Percentiles rank a stretch among this genome's conserved stretches.
Conservation (phyloP, 1,140 invertebrate species). For the Nasonia longicornis region DNA sequence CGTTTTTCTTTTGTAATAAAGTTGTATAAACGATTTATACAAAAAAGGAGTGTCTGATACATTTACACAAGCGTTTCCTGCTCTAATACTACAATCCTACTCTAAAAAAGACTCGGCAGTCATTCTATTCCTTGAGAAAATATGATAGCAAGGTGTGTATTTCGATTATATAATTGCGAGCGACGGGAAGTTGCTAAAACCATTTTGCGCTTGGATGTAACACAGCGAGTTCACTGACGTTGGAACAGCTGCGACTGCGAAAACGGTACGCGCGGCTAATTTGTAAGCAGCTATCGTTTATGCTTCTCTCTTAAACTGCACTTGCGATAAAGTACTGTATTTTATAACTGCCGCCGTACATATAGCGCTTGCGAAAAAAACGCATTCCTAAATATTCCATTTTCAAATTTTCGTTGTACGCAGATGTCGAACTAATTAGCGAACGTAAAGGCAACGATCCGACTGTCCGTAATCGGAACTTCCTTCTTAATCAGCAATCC, state of each 20-base stretch:
- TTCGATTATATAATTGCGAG: no score
- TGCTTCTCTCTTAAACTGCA: not conserved
- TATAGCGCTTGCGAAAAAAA: not conserved
- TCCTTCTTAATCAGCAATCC: conserved; percentile 29
- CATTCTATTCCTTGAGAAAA: no score
- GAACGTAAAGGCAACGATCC: not conserved
- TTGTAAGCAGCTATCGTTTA: conserved; percentile 31
- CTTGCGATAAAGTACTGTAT: conserved; percentile 14
- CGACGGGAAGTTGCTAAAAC: not conserved
- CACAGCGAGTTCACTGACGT: conserved; percentile 3
- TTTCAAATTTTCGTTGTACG: not conserved
- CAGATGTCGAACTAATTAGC: not conserved
- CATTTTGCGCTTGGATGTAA: not conserved
- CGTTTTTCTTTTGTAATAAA: conserved; percentile 41
- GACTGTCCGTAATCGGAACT: conserved; percentile 26
- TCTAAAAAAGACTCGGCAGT: no score
- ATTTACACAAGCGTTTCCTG: not conserved
- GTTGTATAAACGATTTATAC: conserved; percentile 42
- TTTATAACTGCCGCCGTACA: not conserved
- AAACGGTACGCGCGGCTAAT: not conserved
- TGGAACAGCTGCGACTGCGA: not conserved
- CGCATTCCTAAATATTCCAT: not conserved
- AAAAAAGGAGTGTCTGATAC: not conserved
- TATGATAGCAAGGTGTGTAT: no score
- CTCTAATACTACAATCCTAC: no score